phyloP scores from a whole-genome alignment of 2,797 vertebrate genomes.

The Bradypodion ventrale region DNA sequence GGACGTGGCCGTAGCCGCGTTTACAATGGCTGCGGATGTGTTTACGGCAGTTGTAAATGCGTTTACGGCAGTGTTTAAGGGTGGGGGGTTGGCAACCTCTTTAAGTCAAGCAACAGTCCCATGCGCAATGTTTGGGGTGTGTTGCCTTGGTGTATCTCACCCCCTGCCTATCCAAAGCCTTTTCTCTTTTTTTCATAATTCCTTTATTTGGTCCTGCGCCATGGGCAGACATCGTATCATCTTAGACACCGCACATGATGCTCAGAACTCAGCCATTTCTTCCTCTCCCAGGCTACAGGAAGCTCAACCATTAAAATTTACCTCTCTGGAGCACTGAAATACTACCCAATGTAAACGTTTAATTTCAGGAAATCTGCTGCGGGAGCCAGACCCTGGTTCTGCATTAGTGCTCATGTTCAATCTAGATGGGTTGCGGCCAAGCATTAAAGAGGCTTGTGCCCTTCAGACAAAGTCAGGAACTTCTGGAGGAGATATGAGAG shows the following conservation, averaged over 20 bases:
- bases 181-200: fast-evolving
- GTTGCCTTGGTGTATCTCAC: background rate
- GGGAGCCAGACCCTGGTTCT: constrained; percentile 25
- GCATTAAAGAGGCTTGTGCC: constrained; percentile 47
- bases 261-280: background rate
- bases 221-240: fast-evolving
- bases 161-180: background rate
- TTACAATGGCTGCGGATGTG: too few species aligned
- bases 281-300: background rate
- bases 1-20: too few species aligned
- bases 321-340: fast-evolving
- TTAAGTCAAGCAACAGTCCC: background rate
- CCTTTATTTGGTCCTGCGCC: background rate
- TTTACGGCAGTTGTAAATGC: too few species aligned
- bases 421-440: constrained; percentile 46
- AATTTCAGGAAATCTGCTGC: background rate
- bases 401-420: constrained; percentile 18
- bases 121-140: background rate
- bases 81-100: too few species aligned
- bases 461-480: constrained; percentile 65
- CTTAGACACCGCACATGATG: background rate
- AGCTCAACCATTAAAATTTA: fast-evolving
- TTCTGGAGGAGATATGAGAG: constrained; percentile 10
- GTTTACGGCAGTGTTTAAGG: too few species aligned
- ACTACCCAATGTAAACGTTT: fast-evolving